A percentile compares a stretch with the other conserved stretches of the same genome.
phyloP scores from a whole-genome alignment of 2,797 vertebrate species.

The Chloroceryle inda region DNA sequence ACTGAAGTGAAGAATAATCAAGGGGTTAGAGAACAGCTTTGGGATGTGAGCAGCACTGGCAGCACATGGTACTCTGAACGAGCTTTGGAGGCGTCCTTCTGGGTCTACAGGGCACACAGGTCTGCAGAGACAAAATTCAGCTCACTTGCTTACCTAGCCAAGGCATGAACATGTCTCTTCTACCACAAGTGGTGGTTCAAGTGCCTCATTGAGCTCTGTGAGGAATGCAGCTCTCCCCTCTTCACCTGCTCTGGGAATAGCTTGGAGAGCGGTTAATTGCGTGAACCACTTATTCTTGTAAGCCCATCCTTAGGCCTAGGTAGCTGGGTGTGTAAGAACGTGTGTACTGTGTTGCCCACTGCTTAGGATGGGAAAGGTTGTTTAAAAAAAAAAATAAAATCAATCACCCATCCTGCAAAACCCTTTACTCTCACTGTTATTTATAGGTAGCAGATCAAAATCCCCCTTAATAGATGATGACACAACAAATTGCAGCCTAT shows the following conservation, averaged over 20 bases:
- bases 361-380: not conserved
- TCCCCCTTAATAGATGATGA: not conserved
- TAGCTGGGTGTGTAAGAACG: not conserved
- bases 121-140: not conserved
- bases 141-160: not conserved
- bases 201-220: not conserved
- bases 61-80: accelerated
- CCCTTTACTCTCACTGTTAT: not conserved
- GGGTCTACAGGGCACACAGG: not conserved
- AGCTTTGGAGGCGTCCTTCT: not conserved
- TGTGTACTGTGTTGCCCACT: not conserved
- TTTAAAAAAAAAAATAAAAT: not conserved
- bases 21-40: not conserved
- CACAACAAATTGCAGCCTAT: not conserved
- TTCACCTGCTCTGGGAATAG: not conserved
- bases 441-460: not conserved
- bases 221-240: not conserved
- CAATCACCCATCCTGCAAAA: not conserved
- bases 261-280: not conserved
- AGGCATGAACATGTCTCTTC: not conserved
- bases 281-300: not conserved
- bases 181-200: not conserved
- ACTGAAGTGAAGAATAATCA: not conserved
- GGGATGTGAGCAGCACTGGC: not conserved
- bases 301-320: not conserved